A percentile compares a stretch with the other conserved stretches of the same genome.
These are phyloP conservation scores for Carterocephalus palaemon DNA, from an alignment of 2,888 invertebrate species.

Conservation along the genomic window DNA sequence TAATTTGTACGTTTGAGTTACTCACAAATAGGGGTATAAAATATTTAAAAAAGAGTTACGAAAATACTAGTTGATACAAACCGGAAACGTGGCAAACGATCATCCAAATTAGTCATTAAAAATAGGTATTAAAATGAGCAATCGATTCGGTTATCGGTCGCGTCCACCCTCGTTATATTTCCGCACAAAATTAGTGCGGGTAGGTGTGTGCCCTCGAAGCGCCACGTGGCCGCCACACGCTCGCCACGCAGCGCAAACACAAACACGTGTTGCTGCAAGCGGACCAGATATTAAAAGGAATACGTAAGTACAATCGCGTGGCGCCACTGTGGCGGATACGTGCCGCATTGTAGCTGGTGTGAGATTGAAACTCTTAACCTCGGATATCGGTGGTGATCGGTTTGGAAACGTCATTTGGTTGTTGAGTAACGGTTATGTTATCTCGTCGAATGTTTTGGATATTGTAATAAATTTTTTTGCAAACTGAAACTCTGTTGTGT, in stretches of 20 bases:
- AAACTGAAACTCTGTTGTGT: no score
- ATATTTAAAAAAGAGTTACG: no score
- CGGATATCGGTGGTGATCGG: slow-evolving; percentile 47
- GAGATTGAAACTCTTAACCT: slow-evolving; percentile 65
- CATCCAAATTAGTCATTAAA: slow-evolving; percentile 2
- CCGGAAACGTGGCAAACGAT: no score
- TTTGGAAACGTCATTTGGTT: slow-evolving; percentile 11
- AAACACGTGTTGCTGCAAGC: slow-evolving; percentile 59
- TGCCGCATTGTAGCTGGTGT: slow-evolving; percentile 50
- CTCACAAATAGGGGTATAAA: no score
- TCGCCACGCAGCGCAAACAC: slow-evolving; percentile 49
- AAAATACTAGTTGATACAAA: no score
- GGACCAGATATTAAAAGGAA: slow-evolving; percentile 61
- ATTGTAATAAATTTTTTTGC: no score
- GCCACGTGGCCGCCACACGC: slow-evolving; percentile 44
- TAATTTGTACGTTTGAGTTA: no score
- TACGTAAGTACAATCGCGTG: slow-evolving; percentile 47
- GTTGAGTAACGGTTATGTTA: background rate
- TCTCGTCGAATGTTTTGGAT: no score
- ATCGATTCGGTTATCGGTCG: slow-evolving; percentile 40
- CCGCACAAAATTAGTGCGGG: slow-evolving; percentile 45
- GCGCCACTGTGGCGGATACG: slow-evolving; percentile 42
- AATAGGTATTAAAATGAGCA: slow-evolving; percentile 52
- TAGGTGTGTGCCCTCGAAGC: slow-evolving; percentile 48
- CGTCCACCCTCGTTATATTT: slow-evolving; percentile 40